Base-by-base conservation (phyloP, 2,888 invertebrate genomes). In the Cinara cedri region DNA sequence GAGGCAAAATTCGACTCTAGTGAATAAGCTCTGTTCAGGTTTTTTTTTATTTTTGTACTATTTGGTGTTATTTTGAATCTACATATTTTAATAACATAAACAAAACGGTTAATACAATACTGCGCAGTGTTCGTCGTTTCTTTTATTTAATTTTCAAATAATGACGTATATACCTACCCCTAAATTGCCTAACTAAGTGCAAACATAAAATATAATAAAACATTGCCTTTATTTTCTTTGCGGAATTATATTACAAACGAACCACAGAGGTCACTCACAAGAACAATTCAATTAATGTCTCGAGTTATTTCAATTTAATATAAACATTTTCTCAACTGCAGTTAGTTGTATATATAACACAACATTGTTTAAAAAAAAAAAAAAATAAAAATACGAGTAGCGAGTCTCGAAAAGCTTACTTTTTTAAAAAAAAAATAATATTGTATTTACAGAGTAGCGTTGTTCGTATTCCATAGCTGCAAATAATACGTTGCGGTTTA, bases 221-320 rank as follows among this genome's bases (percentile, higher is more conserved):
- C 26, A n/a, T n/a, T 13, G 21, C 10, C 24, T 11, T 49, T 24
- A 26, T 34, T 51, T 68, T 68, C 13, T 68, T 13, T 34, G 34
- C 34, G 34, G 51, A 34, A 34, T 34, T 34, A 34, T 34, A 34
- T 34, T 51, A 51, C 1, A 34, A 13, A 19, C n/a, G n/a, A 68
- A 51, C 19, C 26, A 11, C 68, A 68, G 51, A 51, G 10, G 19
- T 34, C n/a, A 11, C 34, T 2, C 0, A 21, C 6, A 34, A 14
- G 49, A n/a, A 68, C 11, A 68, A 51, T 34, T 19, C 13, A 68
- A 51, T 54, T 34, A 68, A 54, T 8, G 68, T 68, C 34, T 34
- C 8, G 8, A 68, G 19, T 68, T 26, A 19, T 19, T 68, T 68
- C 19, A 68, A 54, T 3, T 51, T 68, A 34, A 34, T 4, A 34